Conservation (phyloP, 1,140 invertebrate species). For the silkworm (Bombyx mori) region DNA sequence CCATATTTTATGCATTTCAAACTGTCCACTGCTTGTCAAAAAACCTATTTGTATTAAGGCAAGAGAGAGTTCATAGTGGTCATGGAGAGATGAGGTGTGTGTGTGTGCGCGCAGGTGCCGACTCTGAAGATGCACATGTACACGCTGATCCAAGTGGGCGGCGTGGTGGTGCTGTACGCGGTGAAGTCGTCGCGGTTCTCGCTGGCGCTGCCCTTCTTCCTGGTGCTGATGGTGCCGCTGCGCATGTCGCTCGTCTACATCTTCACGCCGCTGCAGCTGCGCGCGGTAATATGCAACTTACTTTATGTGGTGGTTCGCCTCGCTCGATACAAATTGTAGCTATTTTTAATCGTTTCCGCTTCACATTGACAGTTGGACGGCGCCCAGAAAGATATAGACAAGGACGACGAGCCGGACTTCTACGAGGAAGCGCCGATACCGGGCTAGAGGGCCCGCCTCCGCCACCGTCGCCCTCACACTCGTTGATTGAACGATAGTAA, state of each 20-base stretch:
- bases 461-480: background rate
- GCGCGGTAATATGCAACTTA: constrained; percentile 76
- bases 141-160: constrained; percentile 86
- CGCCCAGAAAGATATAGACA: constrained; percentile 80
- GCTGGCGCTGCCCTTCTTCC: constrained; percentile 92
- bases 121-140: constrained; percentile 94
- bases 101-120: constrained; percentile 76
- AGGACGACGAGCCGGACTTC: constrained; percentile 93
- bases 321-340: background rate
- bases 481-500: too few relatives aligned
- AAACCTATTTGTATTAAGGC: too few relatives aligned
- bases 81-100: background rate
- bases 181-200: constrained; percentile 92
- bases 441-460: constrained; percentile 59
- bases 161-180: constrained; percentile 84
- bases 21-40: too few relatives aligned
- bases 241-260: constrained; percentile 80
- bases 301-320: background rate
- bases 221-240: constrained; percentile 91
- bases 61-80: background rate
- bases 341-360: constrained; percentile 6
- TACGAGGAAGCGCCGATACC: constrained; percentile 88
- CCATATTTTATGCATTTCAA: too few relatives aligned
- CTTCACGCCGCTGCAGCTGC: constrained; percentile 85
- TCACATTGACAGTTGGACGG: constrained; percentile 79